Percentiles rank a stretch among this genome's conserved stretches.
Evolutionary conservation across 2,888 invertebrate genomes (phyloP).

Genomic region (Ephialtes manifestator): DNA sequence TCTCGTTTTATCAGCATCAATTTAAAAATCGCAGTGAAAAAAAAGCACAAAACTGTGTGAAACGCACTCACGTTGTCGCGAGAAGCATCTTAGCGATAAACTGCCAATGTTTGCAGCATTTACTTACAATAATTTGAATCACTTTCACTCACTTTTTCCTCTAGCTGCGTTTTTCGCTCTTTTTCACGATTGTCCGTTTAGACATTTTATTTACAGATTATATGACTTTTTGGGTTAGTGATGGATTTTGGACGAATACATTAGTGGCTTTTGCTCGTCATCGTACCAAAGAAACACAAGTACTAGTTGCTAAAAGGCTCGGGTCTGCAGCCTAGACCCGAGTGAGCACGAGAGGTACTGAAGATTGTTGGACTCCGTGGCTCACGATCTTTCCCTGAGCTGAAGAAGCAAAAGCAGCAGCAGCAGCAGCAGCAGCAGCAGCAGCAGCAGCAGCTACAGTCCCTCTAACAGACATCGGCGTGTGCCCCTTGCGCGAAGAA

Average conservation of each 20-base stretch:
- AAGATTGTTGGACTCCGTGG: constrained; percentile 45
- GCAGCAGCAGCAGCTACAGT: constrained; percentile 17
- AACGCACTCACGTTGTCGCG: neutral
- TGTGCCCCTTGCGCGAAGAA: constrained; percentile 12
- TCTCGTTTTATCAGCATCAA: neutral
- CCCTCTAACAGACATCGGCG: constrained; percentile 42
- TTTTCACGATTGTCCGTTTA: neutral
- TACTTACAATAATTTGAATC: constrained; percentile 5
- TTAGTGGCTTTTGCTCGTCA: neutral
- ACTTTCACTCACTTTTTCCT: constrained; percentile 55
- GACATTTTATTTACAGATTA: neutral
- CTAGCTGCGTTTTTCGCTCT: neutral
- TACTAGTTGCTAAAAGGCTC: constrained; percentile 10
- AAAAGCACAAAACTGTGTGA: neutral
- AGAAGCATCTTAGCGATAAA: neutral
- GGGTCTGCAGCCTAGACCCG: constrained; percentile 59
- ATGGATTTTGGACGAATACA: neutral
- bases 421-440: constrained; percentile 18
- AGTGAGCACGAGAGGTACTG: constrained; percentile 55
- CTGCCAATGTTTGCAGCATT: neutral
- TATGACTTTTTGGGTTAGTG: neutral
- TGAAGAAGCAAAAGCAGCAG: constrained; percentile 12
- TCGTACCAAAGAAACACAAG: neutral
- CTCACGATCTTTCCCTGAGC: constrained; percentile 35
- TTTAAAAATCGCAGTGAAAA: neutral